These are phyloP conservation scores for Palythoa caribaeorum DNA, from an alignment of 92 coral and sea anemone genomes.

Conservation along the genomic window DNA sequence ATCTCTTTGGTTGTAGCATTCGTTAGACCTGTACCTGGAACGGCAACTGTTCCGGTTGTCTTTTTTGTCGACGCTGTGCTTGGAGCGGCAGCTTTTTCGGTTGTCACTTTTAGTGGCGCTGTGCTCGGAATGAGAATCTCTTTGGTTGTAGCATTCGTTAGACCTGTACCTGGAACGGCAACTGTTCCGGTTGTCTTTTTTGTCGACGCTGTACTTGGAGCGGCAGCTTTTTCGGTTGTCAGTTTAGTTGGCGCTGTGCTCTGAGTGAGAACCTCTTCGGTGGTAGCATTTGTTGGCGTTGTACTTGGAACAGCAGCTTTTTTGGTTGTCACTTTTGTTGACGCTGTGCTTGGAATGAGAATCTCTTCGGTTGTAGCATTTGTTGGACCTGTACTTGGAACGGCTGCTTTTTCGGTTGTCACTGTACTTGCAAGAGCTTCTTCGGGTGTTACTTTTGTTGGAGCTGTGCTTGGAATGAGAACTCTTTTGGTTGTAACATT, in stretches of 20 bases:
- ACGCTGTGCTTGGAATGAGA: neutral
- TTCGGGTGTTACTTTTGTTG: neutral
- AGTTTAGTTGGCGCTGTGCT: constrained; percentile 4
- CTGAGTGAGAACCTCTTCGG: neutral
- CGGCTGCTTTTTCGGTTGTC: neutral
- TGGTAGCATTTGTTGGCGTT: neutral
- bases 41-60: neutral
- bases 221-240: neutral
- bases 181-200: neutral
- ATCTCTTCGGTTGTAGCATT: neutral
- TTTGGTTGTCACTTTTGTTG: neutral
- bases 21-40: constrained; percentile 1
- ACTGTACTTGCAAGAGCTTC: neutral
- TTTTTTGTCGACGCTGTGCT: neutral
- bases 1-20: neutral
- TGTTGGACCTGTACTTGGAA: neutral
- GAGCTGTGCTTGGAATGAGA: neutral
- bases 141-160: neutral
- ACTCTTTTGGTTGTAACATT: neutral
- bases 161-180: neutral
- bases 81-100: neutral
- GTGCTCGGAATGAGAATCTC: neutral
- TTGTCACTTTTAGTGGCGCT: neutral
- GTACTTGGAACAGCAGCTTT: neutral
- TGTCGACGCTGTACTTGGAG: neutral